Conservation (phyloP, 2,797 vertebrate genomes). For the Coracias cyanogaster region DNA sequence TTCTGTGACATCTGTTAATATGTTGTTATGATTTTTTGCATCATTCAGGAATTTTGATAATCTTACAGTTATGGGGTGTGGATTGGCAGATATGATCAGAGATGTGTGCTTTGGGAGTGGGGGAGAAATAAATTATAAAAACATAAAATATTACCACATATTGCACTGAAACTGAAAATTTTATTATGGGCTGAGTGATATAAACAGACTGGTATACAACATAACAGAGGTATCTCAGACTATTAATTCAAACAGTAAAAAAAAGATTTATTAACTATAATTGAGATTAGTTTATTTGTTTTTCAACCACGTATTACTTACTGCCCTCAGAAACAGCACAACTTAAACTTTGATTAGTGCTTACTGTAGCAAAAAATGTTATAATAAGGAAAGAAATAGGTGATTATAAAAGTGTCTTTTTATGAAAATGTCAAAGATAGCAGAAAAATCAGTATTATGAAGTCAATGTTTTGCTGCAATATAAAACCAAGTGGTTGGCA, state of each 20-base stretch:
- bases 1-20: not conserved
- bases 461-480: not conserved
- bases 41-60: not conserved
- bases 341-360: not conserved
- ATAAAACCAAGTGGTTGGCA: rapidly evolving
- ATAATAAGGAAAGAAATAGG: not conserved
- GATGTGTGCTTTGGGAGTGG: not conserved
- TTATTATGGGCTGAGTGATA: not conserved
- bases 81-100: not conserved
- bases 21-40: not conserved
- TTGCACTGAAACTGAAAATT: not conserved
- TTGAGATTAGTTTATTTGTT: not conserved
- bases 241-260: not conserved
- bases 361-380: not conserved
- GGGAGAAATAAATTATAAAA: not conserved
- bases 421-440: not conserved
- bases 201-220: not conserved
- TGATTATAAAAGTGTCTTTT: not conserved
- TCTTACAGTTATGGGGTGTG: not conserved
- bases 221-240: not conserved
- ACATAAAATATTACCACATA: not conserved
- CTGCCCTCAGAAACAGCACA: not conserved
- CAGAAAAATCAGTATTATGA: not conserved
- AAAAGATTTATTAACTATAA: not conserved
- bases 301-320: not conserved